Percentiles rank a stretch among this genome's conserved stretches.
These are phyloP conservation scores for Hydropotes inermis DNA, from an alignment of 2,113 vertebrate genomes.

Conservation along the genomic window DNA sequence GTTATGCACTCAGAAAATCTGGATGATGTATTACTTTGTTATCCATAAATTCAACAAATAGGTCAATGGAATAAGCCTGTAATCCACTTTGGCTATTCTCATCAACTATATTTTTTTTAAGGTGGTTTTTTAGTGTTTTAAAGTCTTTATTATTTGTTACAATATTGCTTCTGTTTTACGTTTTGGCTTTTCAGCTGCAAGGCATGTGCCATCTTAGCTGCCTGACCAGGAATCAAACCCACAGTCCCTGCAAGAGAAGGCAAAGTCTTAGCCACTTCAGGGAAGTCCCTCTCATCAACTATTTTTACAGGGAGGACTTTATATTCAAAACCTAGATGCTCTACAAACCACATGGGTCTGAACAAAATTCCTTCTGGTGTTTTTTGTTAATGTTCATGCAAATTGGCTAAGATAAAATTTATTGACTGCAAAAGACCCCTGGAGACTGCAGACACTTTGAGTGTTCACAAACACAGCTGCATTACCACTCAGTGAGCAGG, in stretches of 20 bases:
- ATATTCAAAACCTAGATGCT: not conserved
- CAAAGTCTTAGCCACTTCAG: not conserved
- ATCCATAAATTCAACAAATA: not conserved
- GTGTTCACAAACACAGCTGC: not conserved
- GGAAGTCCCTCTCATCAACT: not conserved
- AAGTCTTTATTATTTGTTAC: not conserved
- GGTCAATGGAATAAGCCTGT: not conserved
- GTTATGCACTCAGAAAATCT: not conserved
- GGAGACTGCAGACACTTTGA: not conserved
- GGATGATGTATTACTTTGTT: not conserved
- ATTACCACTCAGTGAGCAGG: not conserved
- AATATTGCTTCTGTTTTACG: not conserved
- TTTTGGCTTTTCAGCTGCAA: not conserved
- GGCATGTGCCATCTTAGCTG: not conserved
- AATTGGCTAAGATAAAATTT: conserved; percentile 17
- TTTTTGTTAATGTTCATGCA: conserved; percentile 26
- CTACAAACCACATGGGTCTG: not conserved
- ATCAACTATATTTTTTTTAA: not conserved
- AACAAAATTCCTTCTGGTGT: not conserved
- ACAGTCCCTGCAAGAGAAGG: not conserved
- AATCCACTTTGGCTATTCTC: not conserved
- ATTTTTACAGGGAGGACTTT: not conserved
- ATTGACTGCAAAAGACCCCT: not conserved
- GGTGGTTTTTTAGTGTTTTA: not conserved
- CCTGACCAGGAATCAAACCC: not conserved